Evolutionary conservation across 2,113 vertebrate genomes (phyloP).

Genomic region (Triplophysa dalaica): DNA sequence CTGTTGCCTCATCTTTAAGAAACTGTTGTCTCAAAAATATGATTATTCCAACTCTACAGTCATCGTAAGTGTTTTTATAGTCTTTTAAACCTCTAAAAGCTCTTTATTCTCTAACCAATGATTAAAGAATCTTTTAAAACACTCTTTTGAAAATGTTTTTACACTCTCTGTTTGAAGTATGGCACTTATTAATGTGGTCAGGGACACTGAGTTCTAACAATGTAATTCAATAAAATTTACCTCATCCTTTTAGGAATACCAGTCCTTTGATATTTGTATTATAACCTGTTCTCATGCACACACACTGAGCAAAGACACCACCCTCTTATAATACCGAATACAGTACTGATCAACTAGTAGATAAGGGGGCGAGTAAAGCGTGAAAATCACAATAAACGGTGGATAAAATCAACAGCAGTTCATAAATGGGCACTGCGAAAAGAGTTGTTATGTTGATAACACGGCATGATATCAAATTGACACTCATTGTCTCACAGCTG

Average conservation of each 20-base stretch:
- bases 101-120: neutral
- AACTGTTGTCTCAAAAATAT: too few species aligned
- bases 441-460: slow-evolving; percentile 20
- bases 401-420: slow-evolving; percentile 12
- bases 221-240: neutral
- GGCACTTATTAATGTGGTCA: neutral
- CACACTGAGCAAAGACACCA: neutral
- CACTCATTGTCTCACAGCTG: neutral
- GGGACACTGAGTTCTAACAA: neutral
- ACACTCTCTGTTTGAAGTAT: neutral
- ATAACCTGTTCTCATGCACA: neutral
- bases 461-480: slow-evolving; percentile 29
- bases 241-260: neutral
- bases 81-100: too few species aligned
- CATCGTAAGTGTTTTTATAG: too few species aligned
- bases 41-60: too few species aligned
- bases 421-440: slow-evolving; percentile 24
- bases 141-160: neutral
- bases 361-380: neutral
- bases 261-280: neutral
- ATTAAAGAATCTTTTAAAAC: neutral
- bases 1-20: too few species aligned
- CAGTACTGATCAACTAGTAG: slow-evolving; percentile 5
- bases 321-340: slow-evolving; percentile 20
- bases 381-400: neutral